phyloP scores from a whole-genome alignment of 2,113 vertebrate species.

The Tiliqua scincoides region DNA sequence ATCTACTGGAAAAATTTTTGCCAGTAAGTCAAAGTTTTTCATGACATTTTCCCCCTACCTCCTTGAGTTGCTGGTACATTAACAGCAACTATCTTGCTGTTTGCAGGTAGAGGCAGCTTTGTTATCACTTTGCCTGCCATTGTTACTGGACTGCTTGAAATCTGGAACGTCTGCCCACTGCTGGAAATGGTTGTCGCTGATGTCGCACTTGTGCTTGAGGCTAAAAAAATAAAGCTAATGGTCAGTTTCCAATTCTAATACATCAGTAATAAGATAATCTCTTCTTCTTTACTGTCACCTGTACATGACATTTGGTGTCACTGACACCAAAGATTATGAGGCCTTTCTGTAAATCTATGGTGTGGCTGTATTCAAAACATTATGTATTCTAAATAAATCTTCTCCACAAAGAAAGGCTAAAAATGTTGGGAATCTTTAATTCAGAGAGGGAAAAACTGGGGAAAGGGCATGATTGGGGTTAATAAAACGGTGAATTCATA shows the following conservation, averaged over 20 bases:
- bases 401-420: not conserved
- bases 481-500: not conserved
- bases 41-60: slow-evolving; percentile 83
- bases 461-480: not conserved
- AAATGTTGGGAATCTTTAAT: not conserved
- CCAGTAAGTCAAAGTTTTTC: slow-evolving; percentile 69
- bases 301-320: not conserved
- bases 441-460: too few relatives aligned
- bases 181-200: slow-evolving; percentile 87
- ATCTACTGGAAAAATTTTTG: slow-evolving; percentile 54
- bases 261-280: slow-evolving; percentile 72
- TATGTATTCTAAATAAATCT: not conserved
- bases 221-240: slow-evolving; percentile 85
- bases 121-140: slow-evolving; percentile 95
- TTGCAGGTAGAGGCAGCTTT: slow-evolving; percentile 96
- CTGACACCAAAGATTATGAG: not conserved
- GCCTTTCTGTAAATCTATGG: not conserved
- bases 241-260: slow-evolving; percentile 74
- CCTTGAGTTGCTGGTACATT: slow-evolving; percentile 97
- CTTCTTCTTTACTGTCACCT: slow-evolving; percentile 37
- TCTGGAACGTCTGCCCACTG: slow-evolving; percentile 95
- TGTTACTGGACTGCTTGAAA: slow-evolving; percentile 91
- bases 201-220: slow-evolving; percentile 84
- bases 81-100: slow-evolving; percentile 99
- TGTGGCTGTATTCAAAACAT: not conserved